Percentiles rank a stretch among this genome's conserved stretches.
Evolutionary conservation across 2,797 vertebrate species (phyloP).

Genomic region (Alfaro cultratus): DNA sequence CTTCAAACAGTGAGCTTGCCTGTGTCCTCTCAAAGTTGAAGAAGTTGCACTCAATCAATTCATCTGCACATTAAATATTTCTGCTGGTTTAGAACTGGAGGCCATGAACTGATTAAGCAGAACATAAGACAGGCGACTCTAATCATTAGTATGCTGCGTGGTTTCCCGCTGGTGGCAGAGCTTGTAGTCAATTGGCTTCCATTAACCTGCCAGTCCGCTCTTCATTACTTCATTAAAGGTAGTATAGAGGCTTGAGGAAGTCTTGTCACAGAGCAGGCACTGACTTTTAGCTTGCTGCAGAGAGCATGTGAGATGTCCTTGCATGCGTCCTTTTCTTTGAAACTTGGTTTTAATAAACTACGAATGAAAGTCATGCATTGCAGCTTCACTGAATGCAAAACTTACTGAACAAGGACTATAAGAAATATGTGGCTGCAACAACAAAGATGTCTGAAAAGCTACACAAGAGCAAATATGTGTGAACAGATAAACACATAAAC

Average conservation of each 20-base stretch:
- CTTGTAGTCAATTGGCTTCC: slow-evolving; percentile 64
- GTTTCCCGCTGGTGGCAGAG: slow-evolving; percentile 45
- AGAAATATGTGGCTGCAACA: background rate
- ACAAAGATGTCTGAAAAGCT: background rate
- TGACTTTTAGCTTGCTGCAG: slow-evolving; percentile 29
- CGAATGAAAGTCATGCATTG: slow-evolving; percentile 11
- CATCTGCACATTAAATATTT: slow-evolving; percentile 51
- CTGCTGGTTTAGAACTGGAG: slow-evolving; percentile 34
- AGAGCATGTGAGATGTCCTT: background rate
- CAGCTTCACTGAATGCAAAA: slow-evolving; percentile 4
- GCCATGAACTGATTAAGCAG: slow-evolving; percentile 47
- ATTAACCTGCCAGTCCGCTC: slow-evolving; percentile 71
- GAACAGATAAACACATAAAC: background rate
- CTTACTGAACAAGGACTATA: background rate
- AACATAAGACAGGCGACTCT: slow-evolving; percentile 39
- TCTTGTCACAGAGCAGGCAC: slow-evolving; percentile 39
- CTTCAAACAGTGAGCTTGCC: slow-evolving; percentile 23
- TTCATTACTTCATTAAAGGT: slow-evolving; percentile 68
- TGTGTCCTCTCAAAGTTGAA: slow-evolving; percentile 50
- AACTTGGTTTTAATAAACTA: background rate
- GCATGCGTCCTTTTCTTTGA: slow-evolving; percentile 4
- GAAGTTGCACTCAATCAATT: slow-evolving; percentile 42
- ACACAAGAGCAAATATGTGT: background rate
- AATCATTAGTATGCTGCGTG: slow-evolving; percentile 60
- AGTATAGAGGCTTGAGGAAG: slow-evolving; percentile 47